phyloP scores from a whole-genome alignment of 2,797 vertebrate genomes.

The Sebastolobus altivelis region DNA sequence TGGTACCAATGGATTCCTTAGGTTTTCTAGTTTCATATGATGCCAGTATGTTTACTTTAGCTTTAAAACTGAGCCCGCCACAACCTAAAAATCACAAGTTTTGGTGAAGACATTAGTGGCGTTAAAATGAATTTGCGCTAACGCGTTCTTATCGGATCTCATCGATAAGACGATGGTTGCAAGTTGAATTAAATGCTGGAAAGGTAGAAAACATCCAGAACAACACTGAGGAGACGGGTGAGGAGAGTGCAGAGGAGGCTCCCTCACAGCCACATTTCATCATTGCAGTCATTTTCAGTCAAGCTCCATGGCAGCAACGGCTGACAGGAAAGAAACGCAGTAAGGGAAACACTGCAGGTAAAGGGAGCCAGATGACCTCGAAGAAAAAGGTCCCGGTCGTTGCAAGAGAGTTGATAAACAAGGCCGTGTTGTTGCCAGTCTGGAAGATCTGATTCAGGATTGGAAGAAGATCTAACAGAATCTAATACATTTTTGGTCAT shows the following conservation, averaged over 20 bases:
- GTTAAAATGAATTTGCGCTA: too few relatives aligned
- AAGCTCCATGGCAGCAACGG: slow-evolving; percentile 8
- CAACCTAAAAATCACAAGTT: too few relatives aligned
- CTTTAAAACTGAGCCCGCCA: too few relatives aligned
- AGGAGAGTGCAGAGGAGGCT: neutral
- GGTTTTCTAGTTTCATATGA: too few relatives aligned
- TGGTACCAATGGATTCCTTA: too few relatives aligned
- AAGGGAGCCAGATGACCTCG: neutral
- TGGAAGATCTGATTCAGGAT: neutral
- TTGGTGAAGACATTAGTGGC: too few relatives aligned
- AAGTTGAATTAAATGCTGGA: slow-evolving; percentile 20
- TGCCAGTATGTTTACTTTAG: too few relatives aligned
- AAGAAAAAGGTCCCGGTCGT: neutral
- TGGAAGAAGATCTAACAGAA: slow-evolving; percentile 11
- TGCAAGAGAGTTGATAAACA: slow-evolving; percentile 14
- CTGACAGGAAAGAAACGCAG: slow-evolving; percentile 17
- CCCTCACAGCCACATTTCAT: slow-evolving; percentile 13
- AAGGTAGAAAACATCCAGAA: slow-evolving; percentile 6
- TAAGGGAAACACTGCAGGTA: neutral
- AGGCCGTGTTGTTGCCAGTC: neutral
- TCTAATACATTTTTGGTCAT: neutral
- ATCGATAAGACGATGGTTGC: slow-evolving; percentile 2
- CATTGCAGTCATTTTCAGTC: slow-evolving; percentile 1
- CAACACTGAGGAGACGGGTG: neutral
- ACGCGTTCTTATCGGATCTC: neutral